Conservation (phyloP, 35 echinoderm and acorn worm species). For the Stichopus chloronotus region DNA sequence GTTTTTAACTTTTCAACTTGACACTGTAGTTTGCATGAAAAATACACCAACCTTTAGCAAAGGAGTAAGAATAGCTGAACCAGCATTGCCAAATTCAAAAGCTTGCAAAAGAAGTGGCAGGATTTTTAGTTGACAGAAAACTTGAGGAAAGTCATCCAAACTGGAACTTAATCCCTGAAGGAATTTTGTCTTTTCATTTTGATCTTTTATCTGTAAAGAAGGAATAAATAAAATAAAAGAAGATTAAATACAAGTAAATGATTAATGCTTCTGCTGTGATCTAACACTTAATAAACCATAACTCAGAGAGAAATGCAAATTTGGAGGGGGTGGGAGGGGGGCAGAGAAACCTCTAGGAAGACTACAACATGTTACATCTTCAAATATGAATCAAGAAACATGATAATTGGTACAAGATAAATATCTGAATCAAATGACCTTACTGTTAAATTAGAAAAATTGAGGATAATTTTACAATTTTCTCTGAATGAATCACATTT, state of each 20-base stretch:
- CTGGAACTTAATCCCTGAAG: conserved; percentile 72
- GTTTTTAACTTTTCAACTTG: no score
- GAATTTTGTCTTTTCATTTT: conserved; percentile 94
- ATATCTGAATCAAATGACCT: no score
- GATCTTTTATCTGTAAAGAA: conserved; percentile 84
- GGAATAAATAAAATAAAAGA: neutral
- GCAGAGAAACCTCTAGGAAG: no score
- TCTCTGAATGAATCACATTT: no score
- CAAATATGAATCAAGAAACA: no score
- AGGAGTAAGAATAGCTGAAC: conserved; percentile 92
- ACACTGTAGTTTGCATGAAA: no score
- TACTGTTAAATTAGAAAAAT: no score
- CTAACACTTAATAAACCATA: neutral
- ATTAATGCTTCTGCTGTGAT: neutral
- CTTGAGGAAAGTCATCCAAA: conserved; percentile 93
- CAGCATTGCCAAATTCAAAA: conserved; percentile 96
- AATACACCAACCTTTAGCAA: conserved; percentile 81
- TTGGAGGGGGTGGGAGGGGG: no score
- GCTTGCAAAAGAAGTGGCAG: conserved; percentile 87
- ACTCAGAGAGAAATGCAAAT: no score
- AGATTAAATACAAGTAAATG: neutral
- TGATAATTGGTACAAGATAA: no score
- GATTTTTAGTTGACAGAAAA: conserved; percentile 86
- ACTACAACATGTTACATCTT: no score
- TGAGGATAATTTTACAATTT: no score